These are phyloP conservation scores for Lepidostoma basale DNA, from an alignment of 1,140 invertebrate species.

Conservation along the genomic window DNA sequence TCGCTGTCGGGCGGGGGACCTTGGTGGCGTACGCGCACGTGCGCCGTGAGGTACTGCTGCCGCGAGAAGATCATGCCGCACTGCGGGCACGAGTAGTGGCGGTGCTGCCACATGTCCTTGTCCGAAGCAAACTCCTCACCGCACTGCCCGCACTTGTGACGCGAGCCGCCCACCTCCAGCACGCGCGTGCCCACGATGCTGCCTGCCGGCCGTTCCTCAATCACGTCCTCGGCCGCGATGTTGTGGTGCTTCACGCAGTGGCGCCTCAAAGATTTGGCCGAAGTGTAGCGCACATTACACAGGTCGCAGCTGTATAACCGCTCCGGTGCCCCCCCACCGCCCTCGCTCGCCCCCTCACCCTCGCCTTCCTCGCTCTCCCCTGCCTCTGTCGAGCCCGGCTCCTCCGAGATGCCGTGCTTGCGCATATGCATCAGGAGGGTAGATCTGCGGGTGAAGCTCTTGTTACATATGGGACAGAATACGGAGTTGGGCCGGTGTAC, in stretches of 20 bases:
- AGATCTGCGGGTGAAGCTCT: constrained; percentile 61
- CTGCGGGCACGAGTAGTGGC: constrained; percentile 61
- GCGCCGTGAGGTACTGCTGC: constrained; percentile 62
- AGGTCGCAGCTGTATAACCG: constrained; percentile 34
- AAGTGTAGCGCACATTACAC: constrained; percentile 36
- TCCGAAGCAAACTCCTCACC: constrained; percentile 57
- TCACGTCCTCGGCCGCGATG: constrained; percentile 16
- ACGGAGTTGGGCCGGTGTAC: constrained; percentile 53
- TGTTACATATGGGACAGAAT: constrained; percentile 62
- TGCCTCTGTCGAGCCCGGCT: constrained; percentile 51
- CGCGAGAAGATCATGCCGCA: constrained; percentile 63
- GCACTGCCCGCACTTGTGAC: constrained; percentile 59
- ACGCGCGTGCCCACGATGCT: constrained; percentile 44
- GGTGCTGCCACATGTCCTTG: constrained; percentile 55
- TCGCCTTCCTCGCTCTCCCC: constrained; percentile 49
- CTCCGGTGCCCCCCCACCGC: constrained; percentile 3
- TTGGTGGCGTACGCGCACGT: constrained; percentile 61
- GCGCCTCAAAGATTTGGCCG: constrained; percentile 32
- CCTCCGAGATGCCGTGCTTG: constrained; percentile 51
- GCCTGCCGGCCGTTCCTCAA: constrained; percentile 25
- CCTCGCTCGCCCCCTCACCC: neutral
- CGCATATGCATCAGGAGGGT: constrained; percentile 62
- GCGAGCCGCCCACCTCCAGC: constrained; percentile 18
- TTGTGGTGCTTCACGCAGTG: constrained; percentile 40
- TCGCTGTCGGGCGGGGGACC: constrained; percentile 49